These are phyloP conservation scores for Gryllus longicercus DNA, from an alignment of 2,888 invertebrate genomes.

Conservation along the genomic window DNA sequence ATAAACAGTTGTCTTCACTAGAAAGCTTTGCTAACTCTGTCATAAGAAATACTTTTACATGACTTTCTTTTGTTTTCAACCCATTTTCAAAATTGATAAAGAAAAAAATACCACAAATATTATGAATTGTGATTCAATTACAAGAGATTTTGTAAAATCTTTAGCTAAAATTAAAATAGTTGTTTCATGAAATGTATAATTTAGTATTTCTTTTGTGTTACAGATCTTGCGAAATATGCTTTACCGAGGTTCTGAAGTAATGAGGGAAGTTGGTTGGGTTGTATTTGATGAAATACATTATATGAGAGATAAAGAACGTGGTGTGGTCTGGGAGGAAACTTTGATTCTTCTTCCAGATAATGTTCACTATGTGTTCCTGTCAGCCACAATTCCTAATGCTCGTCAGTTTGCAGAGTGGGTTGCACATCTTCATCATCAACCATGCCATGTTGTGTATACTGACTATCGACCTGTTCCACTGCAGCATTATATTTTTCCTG, in stretches of 20 bases:
- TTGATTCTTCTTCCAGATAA: slow-evolving; percentile 95
- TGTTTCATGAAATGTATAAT: background rate
- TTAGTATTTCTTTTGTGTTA: slow-evolving; percentile 19
- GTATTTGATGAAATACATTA: slow-evolving; percentile 99
- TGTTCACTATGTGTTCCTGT: slow-evolving; percentile 97
- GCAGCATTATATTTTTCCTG: slow-evolving; percentile 97
- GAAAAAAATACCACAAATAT: too few species aligned
- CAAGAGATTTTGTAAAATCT: background rate
- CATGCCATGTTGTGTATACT: slow-evolving; percentile 98
- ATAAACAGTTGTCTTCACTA: too few species aligned
- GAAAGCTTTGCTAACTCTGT: too few species aligned
- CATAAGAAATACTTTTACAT: too few species aligned
- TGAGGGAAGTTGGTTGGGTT: slow-evolving; percentile 99
- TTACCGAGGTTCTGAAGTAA: slow-evolving; percentile 96
- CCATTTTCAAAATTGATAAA: too few species aligned
- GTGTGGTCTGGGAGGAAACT: slow-evolving; percentile 99
- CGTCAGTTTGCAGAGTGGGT: slow-evolving; percentile 94
- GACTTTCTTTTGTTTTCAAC: too few species aligned
- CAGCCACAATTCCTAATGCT: slow-evolving; percentile 99
- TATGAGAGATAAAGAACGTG: slow-evolving; percentile 98
- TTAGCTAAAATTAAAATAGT: background rate
- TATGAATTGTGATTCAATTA: background rate
- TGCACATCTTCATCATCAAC: slow-evolving; percentile 90
- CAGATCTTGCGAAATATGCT: slow-evolving; percentile 97
- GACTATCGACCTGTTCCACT: slow-evolving; percentile 96